phyloP scores from a whole-genome alignment of 2,797 vertebrate genomes.

The Oceanodroma leucorhoa region DNA sequence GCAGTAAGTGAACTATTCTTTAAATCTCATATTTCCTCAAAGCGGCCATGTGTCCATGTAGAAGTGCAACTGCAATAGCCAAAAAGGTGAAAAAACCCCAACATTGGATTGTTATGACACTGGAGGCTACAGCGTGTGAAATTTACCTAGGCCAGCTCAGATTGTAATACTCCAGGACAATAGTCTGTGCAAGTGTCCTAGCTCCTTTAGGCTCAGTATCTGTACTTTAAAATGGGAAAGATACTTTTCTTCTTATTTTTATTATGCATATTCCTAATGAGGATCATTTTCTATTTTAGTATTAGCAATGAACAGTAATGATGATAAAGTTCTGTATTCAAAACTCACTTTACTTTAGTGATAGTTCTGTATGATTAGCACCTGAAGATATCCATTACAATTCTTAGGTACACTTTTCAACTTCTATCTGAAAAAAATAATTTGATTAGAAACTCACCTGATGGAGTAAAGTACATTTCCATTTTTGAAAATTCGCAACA shows the following conservation, averaged over 20 bases:
- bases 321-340: neutral
- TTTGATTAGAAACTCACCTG: constrained; percentile 76
- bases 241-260: neutral
- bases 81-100: neutral
- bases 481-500: constrained; percentile 95
- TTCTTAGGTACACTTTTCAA: neutral
- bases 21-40: neutral
- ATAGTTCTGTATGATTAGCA: neutral
- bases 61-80: neutral
- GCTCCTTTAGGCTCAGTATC: neutral
- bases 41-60: neutral
- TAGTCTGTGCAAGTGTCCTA: neutral
- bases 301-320: neutral
- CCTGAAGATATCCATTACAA: neutral
- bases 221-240: neutral
- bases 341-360: neutral
- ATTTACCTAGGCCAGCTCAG: neutral
- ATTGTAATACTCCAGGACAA: neutral
- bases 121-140: neutral
- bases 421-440: neutral
- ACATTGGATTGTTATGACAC: neutral
- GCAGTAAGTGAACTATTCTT: neutral
- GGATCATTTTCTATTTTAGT: neutral
- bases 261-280: neutral
- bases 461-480: constrained; percentile 96